Conservation (phyloP, 2,113 vertebrate species). For the Struthidea cinerea region DNA sequence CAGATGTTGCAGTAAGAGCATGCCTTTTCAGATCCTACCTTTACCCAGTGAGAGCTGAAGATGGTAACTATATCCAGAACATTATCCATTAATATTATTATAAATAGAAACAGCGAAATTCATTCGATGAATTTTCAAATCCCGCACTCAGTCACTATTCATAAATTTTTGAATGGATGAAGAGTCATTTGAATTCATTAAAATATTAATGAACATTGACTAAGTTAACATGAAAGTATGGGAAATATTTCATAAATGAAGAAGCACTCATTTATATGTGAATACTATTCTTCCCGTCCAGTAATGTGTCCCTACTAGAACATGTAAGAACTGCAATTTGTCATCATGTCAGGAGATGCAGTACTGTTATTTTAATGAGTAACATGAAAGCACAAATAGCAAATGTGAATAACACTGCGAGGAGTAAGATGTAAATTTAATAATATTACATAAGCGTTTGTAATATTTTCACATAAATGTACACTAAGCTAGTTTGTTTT, state of each 20-base stretch:
- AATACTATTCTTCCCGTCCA: not conserved
- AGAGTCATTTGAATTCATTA: conserved; percentile 20
- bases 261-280: not conserved
- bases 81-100: not conserved
- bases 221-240: conserved; percentile 1
- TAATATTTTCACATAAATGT: not conserved
- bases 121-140: not conserved
- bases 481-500: not conserved
- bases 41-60: not conserved
- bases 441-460: not conserved
- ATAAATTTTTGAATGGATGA: conserved; percentile 39
- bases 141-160: not conserved
- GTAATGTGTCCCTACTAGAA: not conserved
- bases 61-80: not conserved
- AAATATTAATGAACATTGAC: conserved; percentile 44
- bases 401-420: not conserved
- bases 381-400: not conserved
- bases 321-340: not conserved
- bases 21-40: not conserved
- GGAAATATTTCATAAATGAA: not conserved
- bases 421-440: not conserved
- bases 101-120: not conserved
- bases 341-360: not conserved
- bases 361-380: not conserved
- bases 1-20: not conserved